Percentiles rank a stretch among this genome's conserved stretches.
phyloP scores from a whole-genome alignment of 2,888 invertebrate species.

The Cephus nigrinus region DNA sequence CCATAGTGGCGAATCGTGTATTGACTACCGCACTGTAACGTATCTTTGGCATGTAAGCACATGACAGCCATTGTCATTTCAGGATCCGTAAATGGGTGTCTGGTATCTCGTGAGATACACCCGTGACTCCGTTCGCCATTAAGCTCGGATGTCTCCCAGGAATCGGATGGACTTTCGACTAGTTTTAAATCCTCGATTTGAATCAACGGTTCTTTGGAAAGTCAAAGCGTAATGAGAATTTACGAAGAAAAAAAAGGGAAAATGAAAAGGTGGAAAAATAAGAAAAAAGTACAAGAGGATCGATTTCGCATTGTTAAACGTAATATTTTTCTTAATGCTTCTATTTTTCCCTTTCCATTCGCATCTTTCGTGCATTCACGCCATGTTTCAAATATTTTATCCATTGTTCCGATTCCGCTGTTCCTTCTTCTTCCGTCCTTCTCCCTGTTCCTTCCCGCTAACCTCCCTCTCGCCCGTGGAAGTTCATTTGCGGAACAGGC shows the following conservation, averaged over 20 bases:
- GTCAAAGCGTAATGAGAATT: too few species aligned
- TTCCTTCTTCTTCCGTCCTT: neutral
- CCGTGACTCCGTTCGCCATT: neutral
- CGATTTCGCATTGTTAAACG: neutral
- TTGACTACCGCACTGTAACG: slow-evolving; percentile 4
- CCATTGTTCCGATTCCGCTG: neutral
- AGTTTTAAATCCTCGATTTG: neutral
- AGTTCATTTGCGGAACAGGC: neutral
- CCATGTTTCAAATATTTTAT: neutral
- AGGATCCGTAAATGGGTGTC: neutral
- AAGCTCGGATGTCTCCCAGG: neutral
- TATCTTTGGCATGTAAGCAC: neutral
- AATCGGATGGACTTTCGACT: neutral
- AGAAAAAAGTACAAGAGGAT: neutral
- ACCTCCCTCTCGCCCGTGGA: too few species aligned
- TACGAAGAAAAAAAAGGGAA: too few species aligned
- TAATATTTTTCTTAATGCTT: neutral
- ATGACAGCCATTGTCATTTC: neutral
- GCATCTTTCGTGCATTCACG: too few species aligned
- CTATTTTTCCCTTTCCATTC: neutral
- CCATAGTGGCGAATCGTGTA: slow-evolving; percentile 32
- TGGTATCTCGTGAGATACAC: neutral
- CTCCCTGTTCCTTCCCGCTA: neutral
- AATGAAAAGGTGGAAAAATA: too few species aligned
- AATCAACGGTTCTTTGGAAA: neutral